Evolutionary conservation across 2,888 invertebrate species (phyloP).

Genomic region (Tinea pellionella): DNA sequence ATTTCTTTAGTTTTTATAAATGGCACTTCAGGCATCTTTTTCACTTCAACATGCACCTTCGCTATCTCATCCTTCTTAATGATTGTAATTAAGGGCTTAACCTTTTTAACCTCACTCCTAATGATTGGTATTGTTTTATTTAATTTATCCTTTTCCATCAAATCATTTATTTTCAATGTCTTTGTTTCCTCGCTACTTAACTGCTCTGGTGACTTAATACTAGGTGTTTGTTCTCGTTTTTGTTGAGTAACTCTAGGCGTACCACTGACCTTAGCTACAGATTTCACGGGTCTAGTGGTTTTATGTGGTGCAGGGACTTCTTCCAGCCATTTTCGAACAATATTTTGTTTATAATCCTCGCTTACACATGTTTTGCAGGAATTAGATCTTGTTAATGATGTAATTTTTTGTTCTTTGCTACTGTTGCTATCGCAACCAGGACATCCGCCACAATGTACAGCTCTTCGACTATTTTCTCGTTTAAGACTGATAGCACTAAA

Average conservation of each 20-base stretch:
- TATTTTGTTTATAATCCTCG: conserved; percentile 77
- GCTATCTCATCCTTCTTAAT: conserved; percentile 12
- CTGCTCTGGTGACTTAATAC: conserved; percentile 14
- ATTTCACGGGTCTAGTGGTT: conserved; percentile 35
- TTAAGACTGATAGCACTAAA: conserved; percentile 71
- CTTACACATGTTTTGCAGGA: conserved; percentile 69
- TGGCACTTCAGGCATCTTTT: background rate
- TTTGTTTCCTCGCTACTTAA: conserved; percentile 15
- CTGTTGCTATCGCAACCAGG: conserved; percentile 71
- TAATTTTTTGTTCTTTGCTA: conserved; percentile 33
- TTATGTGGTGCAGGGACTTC: conserved; percentile 67
- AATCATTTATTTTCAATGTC: conserved; percentile 17
- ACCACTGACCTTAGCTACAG: conserved; percentile 52
- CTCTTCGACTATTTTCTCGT: conserved; percentile 71
- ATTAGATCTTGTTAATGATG: conserved; percentile 48
- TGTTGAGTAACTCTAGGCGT: conserved; percentile 46
- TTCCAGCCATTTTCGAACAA: conserved; percentile 83
- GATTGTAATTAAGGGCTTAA: background rate
- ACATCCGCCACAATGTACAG: conserved; percentile 72
- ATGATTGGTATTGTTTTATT: background rate
- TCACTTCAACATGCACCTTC: conserved; percentile 18
- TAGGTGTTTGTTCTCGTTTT: conserved; percentile 27
- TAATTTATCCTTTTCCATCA: conserved; percentile 20
- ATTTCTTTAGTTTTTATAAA: conserved; percentile 13
- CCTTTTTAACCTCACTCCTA: conserved; percentile 3